These are phyloP conservation scores for Peucedramus taeniatus DNA, from an alignment of 2,113 vertebrate genomes.

Conservation along the genomic window DNA sequence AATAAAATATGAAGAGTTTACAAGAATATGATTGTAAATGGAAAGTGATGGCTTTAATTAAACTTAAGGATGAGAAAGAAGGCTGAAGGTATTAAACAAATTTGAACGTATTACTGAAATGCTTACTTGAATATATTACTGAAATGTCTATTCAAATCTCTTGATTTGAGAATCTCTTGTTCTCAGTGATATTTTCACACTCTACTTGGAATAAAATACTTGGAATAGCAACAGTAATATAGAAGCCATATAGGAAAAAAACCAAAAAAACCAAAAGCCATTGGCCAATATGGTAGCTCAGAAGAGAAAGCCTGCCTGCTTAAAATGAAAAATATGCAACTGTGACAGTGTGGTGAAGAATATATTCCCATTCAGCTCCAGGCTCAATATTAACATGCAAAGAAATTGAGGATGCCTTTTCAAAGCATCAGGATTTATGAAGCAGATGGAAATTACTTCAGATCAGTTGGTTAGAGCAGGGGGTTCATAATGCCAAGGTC, in stretches of 20 bases:
- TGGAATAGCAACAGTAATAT: neutral
- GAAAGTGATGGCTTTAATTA: conserved; percentile 55
- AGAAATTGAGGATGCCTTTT: neutral
- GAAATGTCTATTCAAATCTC: conserved; percentile 1
- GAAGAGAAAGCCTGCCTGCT: neutral
- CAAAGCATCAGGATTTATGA: neutral
- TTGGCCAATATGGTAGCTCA: neutral
- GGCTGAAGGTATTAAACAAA: conserved; percentile 40
- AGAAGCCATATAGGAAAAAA: neutral
- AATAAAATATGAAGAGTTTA: neutral
- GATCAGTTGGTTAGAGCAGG: neutral
- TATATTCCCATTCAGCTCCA: neutral
- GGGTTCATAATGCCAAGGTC: neutral
- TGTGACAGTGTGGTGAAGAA: neutral
- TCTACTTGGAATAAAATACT: neutral
- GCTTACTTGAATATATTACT: conserved; percentile 13
- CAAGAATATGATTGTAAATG: conserved; percentile 25
- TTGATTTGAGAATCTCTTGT: too few species aligned
- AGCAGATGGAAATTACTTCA: neutral
- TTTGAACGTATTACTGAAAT: conserved; percentile 17
- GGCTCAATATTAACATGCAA: conserved; percentile 2
- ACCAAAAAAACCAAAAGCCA: neutral
- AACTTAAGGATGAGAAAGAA: conserved; percentile 30
- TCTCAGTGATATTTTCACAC: conserved; percentile 12
- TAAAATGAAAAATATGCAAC: conserved; percentile 8